phyloP scores from a whole-genome alignment of 2,113 vertebrate genomes.

The Kryptolebias marmoratus region DNA sequence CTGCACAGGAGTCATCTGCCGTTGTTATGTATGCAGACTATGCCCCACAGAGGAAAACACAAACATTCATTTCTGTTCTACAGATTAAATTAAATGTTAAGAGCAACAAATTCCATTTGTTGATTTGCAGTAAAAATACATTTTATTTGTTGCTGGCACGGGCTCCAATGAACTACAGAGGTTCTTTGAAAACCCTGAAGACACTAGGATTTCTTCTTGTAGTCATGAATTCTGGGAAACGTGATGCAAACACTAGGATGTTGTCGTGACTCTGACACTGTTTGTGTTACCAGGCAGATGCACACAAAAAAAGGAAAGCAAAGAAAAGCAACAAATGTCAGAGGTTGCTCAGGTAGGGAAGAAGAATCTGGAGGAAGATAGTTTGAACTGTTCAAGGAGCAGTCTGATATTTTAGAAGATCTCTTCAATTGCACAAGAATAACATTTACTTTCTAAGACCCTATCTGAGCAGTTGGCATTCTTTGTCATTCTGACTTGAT shows the following conservation, averaged over 20 bases:
- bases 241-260: not conserved
- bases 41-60: not conserved
- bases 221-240: not conserved
- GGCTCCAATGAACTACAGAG: not conserved
- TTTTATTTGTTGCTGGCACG: not conserved
- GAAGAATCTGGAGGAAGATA: not conserved
- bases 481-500: not conserved
- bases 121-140: not conserved
- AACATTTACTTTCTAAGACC: no score
- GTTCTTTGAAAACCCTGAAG: not conserved
- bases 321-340: slow-evolving; percentile 3
- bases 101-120: not conserved
- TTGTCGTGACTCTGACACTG: slow-evolving; percentile 26
- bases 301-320: not conserved
- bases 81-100: not conserved
- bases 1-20: not conserved
- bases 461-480: no score
- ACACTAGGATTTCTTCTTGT: not conserved
- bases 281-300: slow-evolving; percentile 44
- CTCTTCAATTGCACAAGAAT: no score
- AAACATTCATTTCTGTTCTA: not conserved
- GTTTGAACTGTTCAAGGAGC: not conserved
- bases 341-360: not conserved
- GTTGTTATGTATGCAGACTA: not conserved
- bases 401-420: not conserved